phyloP scores from a whole-genome alignment of 2,797 vertebrate genomes.

The Microctenopoma steveboyesi region DNA sequence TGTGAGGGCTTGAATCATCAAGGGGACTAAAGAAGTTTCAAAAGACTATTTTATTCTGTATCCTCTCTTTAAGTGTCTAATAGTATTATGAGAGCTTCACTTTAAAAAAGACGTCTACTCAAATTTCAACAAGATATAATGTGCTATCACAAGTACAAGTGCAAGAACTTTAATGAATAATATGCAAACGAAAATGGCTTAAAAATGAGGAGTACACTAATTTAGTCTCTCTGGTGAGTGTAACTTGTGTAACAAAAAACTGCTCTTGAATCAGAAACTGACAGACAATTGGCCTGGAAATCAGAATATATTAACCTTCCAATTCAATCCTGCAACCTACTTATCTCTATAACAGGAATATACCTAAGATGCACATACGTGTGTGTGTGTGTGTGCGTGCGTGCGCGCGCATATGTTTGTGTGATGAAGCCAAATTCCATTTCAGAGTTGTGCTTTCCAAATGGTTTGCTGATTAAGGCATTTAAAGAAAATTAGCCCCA shows the following conservation, averaged over 20 bases:
- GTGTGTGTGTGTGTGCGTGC: not conserved
- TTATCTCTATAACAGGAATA: slow-evolving; percentile 15
- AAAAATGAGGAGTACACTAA: slow-evolving; percentile 9
- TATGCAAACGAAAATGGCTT: not conserved
- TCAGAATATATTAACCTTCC: slow-evolving; percentile 32
- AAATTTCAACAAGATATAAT: slow-evolving; percentile 18
- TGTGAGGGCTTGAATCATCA: slow-evolving; percentile 12
- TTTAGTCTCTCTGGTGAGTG: slow-evolving; percentile 11
- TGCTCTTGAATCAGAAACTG: slow-evolving; percentile 27
- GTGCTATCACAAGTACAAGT: not conserved
- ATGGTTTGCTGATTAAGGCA: slow-evolving; percentile 70
- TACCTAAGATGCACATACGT: slow-evolving; percentile 4
- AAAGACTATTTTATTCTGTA: not conserved
- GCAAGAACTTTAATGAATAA: slow-evolving; percentile 1
- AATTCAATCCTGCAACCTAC: slow-evolving; percentile 26
- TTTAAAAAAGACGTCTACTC: slow-evolving; percentile 9
- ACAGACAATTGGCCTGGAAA: slow-evolving; percentile 50
- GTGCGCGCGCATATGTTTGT: slow-evolving; percentile 1
- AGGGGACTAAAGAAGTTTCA: not conserved
- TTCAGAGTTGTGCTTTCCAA: slow-evolving; percentile 49
- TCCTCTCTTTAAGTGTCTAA: not conserved
- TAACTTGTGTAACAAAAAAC: slow-evolving; percentile 20
- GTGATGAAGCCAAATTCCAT: slow-evolving; percentile 40
- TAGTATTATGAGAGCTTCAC: not conserved
- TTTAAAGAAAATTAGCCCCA: slow-evolving; percentile 68